Evolutionary conservation across 2,797 vertebrate species (phyloP).

Genomic region (Limnodromus scolopaceus): DNA sequence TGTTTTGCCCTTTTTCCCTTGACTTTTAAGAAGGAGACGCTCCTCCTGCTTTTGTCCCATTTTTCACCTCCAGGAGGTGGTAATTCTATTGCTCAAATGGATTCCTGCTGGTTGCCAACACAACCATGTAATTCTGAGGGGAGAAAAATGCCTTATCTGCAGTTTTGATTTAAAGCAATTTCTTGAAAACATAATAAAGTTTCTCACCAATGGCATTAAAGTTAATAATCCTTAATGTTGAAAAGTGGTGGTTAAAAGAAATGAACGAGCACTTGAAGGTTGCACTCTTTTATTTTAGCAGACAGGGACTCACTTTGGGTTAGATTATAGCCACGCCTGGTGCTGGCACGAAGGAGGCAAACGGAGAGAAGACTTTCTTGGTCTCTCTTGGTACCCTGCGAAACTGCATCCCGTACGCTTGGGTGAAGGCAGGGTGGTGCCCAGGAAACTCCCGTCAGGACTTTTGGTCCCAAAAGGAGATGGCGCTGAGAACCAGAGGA

Average conservation of each 20-base stretch:
- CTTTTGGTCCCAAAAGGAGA: not conserved
- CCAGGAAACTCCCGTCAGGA: not conserved
- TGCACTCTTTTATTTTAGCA: constrained; percentile 56
- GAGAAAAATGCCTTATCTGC: constrained; percentile 71
- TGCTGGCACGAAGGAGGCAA: not conserved
- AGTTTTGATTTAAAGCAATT: constrained; percentile 66
- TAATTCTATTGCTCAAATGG: constrained; percentile 75
- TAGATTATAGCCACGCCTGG: not conserved
- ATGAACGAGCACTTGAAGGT: constrained; percentile 51
- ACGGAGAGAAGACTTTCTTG: not conserved
- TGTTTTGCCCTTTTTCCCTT: constrained; percentile 59
- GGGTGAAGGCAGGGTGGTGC: not conserved
- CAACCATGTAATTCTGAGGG: constrained; percentile 70
- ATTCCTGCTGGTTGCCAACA: constrained; percentile 73
- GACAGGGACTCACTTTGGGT: constrained; percentile 26
- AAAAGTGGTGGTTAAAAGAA: constrained; percentile 71
- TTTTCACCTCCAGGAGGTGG: constrained; percentile 75
- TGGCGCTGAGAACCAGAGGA: not conserved
- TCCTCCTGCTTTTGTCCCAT: constrained; percentile 70
- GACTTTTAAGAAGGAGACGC: constrained; percentile 58
- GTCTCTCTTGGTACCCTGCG: not conserved
- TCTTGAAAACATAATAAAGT: constrained; percentile 70
- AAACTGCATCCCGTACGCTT: not conserved
- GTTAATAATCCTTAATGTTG: constrained; percentile 73
- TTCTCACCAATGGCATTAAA: constrained; percentile 73